These are phyloP conservation scores for Rhamnusium bicolor DNA, from an alignment of 2,888 invertebrate species.

Conservation along the genomic window DNA sequence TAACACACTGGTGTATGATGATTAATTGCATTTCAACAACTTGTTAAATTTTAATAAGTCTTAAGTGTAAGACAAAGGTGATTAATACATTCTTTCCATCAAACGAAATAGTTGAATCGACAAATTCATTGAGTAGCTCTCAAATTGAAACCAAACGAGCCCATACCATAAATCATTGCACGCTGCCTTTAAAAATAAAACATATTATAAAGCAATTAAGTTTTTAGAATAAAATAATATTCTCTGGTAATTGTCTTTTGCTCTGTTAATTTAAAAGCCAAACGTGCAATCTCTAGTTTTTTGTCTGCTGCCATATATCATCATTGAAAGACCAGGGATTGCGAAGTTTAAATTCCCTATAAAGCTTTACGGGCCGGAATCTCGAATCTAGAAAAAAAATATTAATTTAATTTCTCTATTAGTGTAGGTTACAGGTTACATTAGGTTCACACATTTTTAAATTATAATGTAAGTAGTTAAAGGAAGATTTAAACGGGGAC, in stretches of 20 bases:
- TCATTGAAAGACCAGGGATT: conserved; percentile 33
- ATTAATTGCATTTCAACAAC: conserved; percentile 45
- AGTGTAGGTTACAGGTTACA: no score
- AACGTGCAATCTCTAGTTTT: conserved; percentile 54
- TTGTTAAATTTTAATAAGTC: conserved; percentile 48
- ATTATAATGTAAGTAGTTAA: no score
- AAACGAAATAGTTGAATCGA: conserved; percentile 32
- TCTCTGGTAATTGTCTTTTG: conserved; percentile 61
- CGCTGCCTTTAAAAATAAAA: conserved; percentile 54
- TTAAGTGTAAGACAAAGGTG: conserved; percentile 40
- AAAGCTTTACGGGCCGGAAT: conserved; percentile 8
- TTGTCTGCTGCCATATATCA: conserved; percentile 54
- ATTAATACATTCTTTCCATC: conserved; percentile 39
- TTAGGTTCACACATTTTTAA: no score
- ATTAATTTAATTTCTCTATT: no score
- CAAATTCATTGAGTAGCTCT: conserved; percentile 39
- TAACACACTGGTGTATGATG: conserved; percentile 22
- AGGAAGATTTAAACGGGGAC: no score
- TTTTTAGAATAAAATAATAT: conserved; percentile 63
- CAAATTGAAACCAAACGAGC: conserved; percentile 54
- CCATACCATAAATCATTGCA: conserved; percentile 58
- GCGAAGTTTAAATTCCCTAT: conserved; percentile 1
- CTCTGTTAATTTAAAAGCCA: conserved; percentile 61
- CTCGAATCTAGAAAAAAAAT: not conserved
- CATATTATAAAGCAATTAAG: conserved; percentile 64